Evolutionary conservation across 2,888 invertebrate genomes (phyloP), one percentile per base, ranked within the genome.

Genomic region (Apoda limacodes): DNA sequence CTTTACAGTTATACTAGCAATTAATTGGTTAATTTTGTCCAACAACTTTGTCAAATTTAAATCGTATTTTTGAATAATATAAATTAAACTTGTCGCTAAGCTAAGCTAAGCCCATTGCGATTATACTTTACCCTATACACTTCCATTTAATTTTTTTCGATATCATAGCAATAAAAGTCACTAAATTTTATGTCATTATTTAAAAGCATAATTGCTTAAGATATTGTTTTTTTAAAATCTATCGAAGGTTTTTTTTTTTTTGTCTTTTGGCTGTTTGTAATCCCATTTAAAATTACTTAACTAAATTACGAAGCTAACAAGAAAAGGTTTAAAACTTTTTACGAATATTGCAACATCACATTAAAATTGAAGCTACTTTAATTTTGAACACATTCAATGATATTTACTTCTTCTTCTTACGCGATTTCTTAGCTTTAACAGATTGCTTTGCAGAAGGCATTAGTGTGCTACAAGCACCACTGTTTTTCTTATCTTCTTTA

Each of bases 361-460:
- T 33, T 32, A 55, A 51, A 54, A 48, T 46, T 43, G 48, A 55
- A 55, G 45, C 49, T 53, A n/a, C 53, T 52, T 47, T 44, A 34
- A 40, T 32, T 45, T 39, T 63, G 62, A 67, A 68, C 64, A 66
- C 65, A 59, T 55, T n/a, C 51, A 20, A 30, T 43, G 46, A 49
- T 50, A 54, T n/a, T 78, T 84, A 85, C 67, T 85, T 85, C 56
- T 83, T 83, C 70, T 85, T 85, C 55, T 82, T 84, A 54, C 84
- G 85, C 29, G 83, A 70, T 54, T 84, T 85, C 54, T 82, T 83
- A 51, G 81, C 71, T 42, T 78, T 76, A n/a, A n/a, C n/a, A 21
- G 74, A 69, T 62, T 69, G 70, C 56, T 80, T 80, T 45, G 61
- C 50, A 27, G 59, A 62, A 48, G 70, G 62, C 50, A 66, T 53